Percentiles rank a stretch among this genome's conserved stretches.
Conservation (phyloP, 2,797 vertebrate genomes). For the Bradypodion ventrale region DNA sequence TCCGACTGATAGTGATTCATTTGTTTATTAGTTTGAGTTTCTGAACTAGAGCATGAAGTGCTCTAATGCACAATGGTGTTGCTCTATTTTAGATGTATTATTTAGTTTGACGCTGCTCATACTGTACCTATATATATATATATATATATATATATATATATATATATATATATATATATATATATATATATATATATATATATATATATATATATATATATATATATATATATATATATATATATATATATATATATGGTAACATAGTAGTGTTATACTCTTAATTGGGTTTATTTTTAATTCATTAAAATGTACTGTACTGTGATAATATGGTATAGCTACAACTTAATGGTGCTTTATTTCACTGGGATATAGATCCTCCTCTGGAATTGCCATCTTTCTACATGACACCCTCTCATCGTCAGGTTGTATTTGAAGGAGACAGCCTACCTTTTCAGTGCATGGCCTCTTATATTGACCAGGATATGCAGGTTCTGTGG, state of each 20-base stretch:
- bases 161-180: background rate
- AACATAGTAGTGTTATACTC: background rate
- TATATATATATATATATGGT: background rate
- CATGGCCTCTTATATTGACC: slow-evolving; percentile 92
- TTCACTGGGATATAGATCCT: slow-evolving; percentile 78
- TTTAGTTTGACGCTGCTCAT: background rate
- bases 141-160: background rate
- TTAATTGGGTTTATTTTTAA: background rate
- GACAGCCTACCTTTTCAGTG: slow-evolving; percentile 97
- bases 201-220: background rate
- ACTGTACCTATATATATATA: background rate
- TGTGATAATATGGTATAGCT: background rate
- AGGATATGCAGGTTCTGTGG: slow-evolving; percentile 98
- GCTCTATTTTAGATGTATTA: background rate
- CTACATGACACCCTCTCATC: slow-evolving; percentile 94
- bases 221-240: background rate
- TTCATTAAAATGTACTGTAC: background rate
- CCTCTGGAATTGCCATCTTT: slow-evolving; percentile 95
- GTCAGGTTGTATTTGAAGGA: slow-evolving; percentile 95
- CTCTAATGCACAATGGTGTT: background rate
- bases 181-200: background rate
- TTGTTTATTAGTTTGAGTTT: background rate
- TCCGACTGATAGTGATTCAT: background rate
- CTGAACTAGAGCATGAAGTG: background rate
- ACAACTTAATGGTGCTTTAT: background rate